A percentile compares a stretch with the other conserved stretches of the same genome.
Evolutionary conservation across 2,888 invertebrate species (phyloP).

Genomic region (Folsomia candida): DNA sequence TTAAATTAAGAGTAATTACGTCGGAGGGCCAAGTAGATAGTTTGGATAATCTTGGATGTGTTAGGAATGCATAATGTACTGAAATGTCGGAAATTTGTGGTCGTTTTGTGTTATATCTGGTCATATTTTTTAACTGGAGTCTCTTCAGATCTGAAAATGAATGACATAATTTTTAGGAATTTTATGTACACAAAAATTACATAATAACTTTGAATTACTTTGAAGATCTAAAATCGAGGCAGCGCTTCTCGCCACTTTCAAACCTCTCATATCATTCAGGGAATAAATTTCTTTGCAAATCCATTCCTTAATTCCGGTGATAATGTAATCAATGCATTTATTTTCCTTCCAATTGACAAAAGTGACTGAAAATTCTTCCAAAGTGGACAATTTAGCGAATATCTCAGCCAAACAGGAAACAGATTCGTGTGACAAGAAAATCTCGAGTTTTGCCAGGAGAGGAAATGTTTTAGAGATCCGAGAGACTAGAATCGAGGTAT

Average conservation of each 20-base stretch:
- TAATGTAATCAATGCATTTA: conserved; percentile 33
- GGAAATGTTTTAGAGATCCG: conserved; percentile 31
- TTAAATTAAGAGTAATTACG: too few relatives aligned
- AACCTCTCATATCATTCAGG: conserved; percentile 26
- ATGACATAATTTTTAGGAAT: conserved; percentile 6
- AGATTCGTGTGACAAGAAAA: conserved; percentile 28
- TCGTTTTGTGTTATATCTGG: conserved; percentile 25
- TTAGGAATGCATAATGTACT: conserved; percentile 28
- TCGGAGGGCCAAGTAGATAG: conserved; percentile 35
- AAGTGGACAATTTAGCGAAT: conserved; percentile 19
- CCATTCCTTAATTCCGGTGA: conserved; percentile 34
- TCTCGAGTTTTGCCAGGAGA: conserved; percentile 27
- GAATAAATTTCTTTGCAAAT: conserved; percentile 34
- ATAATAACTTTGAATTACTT: conserved; percentile 10
- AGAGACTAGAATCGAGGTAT: conserved; percentile 17
- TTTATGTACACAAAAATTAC: conserved; percentile 14
- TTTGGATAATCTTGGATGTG: conserved; percentile 20
- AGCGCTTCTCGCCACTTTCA: conserved; percentile 20
- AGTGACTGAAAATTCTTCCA: conserved; percentile 30
- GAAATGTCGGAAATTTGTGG: conserved; percentile 35
- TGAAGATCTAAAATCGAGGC: conserved; percentile 27
- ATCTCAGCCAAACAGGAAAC: conserved; percentile 26
- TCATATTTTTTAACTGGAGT: conserved; percentile 34
- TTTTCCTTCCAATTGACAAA: conserved; percentile 25
- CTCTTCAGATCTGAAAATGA: conserved; percentile 29